Evolutionary conservation across 2,888 invertebrate genomes (phyloP).

Genomic region (Mimachlamys varia): DNA sequence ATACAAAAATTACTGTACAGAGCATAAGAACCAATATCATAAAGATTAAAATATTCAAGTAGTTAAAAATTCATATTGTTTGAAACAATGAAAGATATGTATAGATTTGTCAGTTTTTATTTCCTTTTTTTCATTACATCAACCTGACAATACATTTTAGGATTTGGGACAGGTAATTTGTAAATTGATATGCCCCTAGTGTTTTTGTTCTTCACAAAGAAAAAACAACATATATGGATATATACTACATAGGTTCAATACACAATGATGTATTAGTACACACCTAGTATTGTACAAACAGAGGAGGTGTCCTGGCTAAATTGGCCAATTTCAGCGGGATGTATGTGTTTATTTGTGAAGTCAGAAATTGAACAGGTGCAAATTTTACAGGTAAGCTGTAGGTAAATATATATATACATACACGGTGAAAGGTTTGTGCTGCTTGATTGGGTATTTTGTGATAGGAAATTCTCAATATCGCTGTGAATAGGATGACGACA

Average conservation of each 20-base stretch:
- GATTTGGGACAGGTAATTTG: neutral
- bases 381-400: slow-evolving; percentile 25
- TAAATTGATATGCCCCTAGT: neutral
- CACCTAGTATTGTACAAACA: neutral
- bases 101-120: neutral
- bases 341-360: neutral
- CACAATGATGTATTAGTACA: neutral
- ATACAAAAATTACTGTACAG: too few relatives aligned
- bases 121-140: neutral
- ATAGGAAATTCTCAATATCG: slow-evolving; percentile 6
- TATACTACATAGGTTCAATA: neutral
- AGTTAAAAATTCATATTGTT: neutral
- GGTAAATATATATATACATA: neutral
- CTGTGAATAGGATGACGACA: neutral
- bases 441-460: slow-evolving; percentile 18
- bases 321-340: neutral
- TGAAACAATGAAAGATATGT: neutral
- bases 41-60: too few relatives aligned
- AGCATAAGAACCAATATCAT: too few relatives aligned
- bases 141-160: neutral
- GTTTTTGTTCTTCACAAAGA: slow-evolving; percentile 7
- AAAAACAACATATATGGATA: neutral
- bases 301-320: neutral
- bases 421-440: neutral
- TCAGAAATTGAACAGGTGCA: slow-evolving; percentile 7